Conservation (phyloP, 1,140 invertebrate species). For the Cydia amplana region DNA sequence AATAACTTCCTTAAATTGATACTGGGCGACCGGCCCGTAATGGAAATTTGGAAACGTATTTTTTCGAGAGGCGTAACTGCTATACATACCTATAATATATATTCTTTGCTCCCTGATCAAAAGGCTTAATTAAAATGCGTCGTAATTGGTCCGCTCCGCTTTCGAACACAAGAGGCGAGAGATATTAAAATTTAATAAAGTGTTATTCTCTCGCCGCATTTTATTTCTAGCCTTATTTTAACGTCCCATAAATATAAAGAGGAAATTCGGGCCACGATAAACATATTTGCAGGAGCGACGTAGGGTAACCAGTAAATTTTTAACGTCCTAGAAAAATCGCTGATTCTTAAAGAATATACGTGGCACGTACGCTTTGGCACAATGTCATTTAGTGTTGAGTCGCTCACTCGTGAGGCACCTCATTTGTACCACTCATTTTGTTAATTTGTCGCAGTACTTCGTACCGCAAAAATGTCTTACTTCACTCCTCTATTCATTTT, state of each 20-base stretch:
- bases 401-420: no score
- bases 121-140: constrained; percentile 50
- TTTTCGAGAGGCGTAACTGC: background rate
- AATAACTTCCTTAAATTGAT: constrained; percentile 7
- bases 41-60: background rate
- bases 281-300: constrained; percentile 54
- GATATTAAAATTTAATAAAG: constrained; percentile 67
- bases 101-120: constrained; percentile 34
- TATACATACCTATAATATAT: background rate
- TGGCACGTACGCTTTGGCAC: no score
- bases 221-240: constrained; percentile 50
- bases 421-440: no score
- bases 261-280: constrained; percentile 53
- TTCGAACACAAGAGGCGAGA: constrained; percentile 49
- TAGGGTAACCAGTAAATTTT: background rate
- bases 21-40: background rate
- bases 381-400: no score
- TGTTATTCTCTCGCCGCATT: constrained; percentile 44
- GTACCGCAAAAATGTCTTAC: no score
- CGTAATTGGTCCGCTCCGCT: constrained; percentile 47
- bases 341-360: background rate
- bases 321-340: background rate
- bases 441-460: no score
- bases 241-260: constrained; percentile 48
- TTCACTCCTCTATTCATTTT: no score